A percentile compares a stretch with the other conserved stretches of the same genome.
Evolutionary conservation across 2,888 invertebrate species (phyloP).

Genomic region (Xestia sexstrigata): DNA sequence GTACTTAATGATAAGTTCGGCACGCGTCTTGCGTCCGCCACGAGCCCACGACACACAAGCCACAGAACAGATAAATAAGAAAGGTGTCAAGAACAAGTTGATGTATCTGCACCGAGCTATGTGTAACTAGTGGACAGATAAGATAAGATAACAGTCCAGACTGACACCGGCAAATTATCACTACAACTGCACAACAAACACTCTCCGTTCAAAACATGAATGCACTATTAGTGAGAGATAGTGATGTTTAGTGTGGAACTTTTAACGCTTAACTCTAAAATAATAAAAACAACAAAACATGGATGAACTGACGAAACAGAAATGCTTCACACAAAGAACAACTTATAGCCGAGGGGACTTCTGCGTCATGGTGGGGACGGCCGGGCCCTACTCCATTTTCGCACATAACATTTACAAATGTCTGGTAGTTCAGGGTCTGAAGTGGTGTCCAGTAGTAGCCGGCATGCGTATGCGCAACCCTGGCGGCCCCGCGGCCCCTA

Average conservation of each 20-base stretch:
- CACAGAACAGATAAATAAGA: constrained; percentile 13
- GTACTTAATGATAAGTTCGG: constrained; percentile 29
- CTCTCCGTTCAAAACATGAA: not conserved
- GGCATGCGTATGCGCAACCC: constrained; percentile 27
- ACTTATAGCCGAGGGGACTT: not conserved
- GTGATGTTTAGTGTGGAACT: not conserved
- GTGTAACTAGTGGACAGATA: constrained; percentile 27
- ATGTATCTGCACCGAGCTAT: constrained; percentile 21
- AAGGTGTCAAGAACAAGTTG: constrained; percentile 50
- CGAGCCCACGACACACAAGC: not conserved
- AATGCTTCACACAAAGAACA: not conserved
- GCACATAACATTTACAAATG: not conserved
- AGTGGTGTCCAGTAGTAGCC: not conserved
- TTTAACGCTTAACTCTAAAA: not conserved
- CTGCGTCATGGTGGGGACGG: not conserved
- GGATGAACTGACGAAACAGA: not conserved
- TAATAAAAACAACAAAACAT: not conserved
- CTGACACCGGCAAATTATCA: constrained; percentile 20
- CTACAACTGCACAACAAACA: not conserved
- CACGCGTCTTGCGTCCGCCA: constrained; percentile 35
- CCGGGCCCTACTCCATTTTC: not conserved
- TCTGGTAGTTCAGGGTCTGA: not conserved
- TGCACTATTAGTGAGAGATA: not conserved
- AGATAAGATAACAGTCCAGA: constrained; percentile 26
- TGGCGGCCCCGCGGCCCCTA: constrained; percentile 49